These are phyloP conservation scores for Centropyge bicolor DNA, from an alignment of 2,797 vertebrate genomes.

Conservation along the genomic window DNA sequence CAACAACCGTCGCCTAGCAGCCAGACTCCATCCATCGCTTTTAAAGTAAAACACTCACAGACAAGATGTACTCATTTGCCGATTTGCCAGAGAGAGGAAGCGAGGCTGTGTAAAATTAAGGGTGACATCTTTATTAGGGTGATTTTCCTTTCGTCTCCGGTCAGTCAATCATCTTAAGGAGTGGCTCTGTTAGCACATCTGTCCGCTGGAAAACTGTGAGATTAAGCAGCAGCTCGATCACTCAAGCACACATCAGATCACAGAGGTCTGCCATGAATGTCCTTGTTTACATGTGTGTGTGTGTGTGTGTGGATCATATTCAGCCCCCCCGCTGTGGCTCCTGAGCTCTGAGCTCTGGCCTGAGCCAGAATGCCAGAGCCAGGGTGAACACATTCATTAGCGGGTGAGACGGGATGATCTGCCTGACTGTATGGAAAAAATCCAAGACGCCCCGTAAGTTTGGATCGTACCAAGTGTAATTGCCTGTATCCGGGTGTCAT, in stretches of 20 bases:
- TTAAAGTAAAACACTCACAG: slow-evolving; percentile 62
- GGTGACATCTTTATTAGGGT: slow-evolving; percentile 64
- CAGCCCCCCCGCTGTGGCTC: slow-evolving; percentile 44
- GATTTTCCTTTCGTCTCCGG: slow-evolving; percentile 61
- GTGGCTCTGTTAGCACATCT: slow-evolving; percentile 54
- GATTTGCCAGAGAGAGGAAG: slow-evolving; percentile 55
- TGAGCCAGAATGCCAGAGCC: slow-evolving; percentile 36
- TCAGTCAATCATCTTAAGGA: slow-evolving; percentile 67
- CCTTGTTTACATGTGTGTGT: slow-evolving; percentile 63
- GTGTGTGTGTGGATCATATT: slow-evolving; percentile 35
- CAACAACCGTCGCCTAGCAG: slow-evolving; percentile 59
- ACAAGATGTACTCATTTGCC: slow-evolving; percentile 67
- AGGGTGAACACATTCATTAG: slow-evolving; percentile 63
- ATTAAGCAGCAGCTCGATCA: slow-evolving; percentile 68
- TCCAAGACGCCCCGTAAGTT: slow-evolving; percentile 52
- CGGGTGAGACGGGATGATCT: slow-evolving; percentile 36
- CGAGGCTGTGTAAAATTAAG: slow-evolving; percentile 62
- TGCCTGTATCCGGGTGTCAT: slow-evolving; percentile 50
- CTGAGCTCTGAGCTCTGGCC: slow-evolving; percentile 36
- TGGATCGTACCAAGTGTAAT: slow-evolving; percentile 48
- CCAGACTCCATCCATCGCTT: slow-evolving; percentile 71
- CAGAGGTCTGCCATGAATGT: slow-evolving; percentile 48
- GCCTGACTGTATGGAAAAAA: slow-evolving; percentile 33
- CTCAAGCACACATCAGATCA: slow-evolving; percentile 55
- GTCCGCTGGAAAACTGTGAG: slow-evolving; percentile 40